Evolutionary conservation across 2,113 vertebrate species (phyloP).

Genomic region (Tylochromis polylepis): DNA sequence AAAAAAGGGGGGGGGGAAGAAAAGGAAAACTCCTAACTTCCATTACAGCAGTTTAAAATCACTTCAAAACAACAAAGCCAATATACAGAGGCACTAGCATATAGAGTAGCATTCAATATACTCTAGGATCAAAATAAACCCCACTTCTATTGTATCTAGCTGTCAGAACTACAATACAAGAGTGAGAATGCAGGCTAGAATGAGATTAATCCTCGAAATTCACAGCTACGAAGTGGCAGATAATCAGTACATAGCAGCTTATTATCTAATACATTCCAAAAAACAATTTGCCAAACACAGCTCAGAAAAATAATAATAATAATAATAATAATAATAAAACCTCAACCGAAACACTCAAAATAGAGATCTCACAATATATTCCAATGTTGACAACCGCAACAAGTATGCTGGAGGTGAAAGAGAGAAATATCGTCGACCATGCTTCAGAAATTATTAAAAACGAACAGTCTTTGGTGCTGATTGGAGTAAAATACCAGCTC

Average conservation of each 20-base stretch:
- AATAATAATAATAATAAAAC: constrained; percentile 85
- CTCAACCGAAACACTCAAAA: constrained; percentile 81
- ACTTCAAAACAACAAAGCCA: constrained; percentile 95
- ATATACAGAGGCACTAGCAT: constrained; percentile 75
- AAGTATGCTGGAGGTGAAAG: constrained; percentile 83
- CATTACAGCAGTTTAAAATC: constrained; percentile 97
- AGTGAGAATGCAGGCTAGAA: constrained; percentile 89
- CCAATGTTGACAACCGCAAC: constrained; percentile 73
- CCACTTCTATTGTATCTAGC: constrained; percentile 85
- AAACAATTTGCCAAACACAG: constrained; percentile 87
- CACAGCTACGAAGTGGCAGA: constrained; percentile 99
- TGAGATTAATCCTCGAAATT: constrained; percentile 95
- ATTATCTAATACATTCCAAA: constrained; percentile 99
- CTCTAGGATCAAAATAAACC: constrained; percentile 75
- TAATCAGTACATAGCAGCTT: constrained; percentile 99
- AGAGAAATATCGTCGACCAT: constrained; percentile 88
- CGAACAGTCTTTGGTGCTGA: constrained; percentile 98
- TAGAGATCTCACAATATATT: constrained; percentile 78
- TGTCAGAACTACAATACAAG: constrained; percentile 84
- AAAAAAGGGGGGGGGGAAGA: constrained; percentile 17
- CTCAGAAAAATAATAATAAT: constrained; percentile 61
- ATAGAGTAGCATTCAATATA: constrained; percentile 65
- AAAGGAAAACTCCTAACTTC: constrained; percentile 80
- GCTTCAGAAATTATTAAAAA: constrained; percentile 84
- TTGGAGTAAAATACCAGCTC: constrained; percentile 63